These are phyloP conservation scores for Saccostrea echinata DNA, from an alignment of 1,140 invertebrate genomes.

Conservation along the genomic window DNA sequence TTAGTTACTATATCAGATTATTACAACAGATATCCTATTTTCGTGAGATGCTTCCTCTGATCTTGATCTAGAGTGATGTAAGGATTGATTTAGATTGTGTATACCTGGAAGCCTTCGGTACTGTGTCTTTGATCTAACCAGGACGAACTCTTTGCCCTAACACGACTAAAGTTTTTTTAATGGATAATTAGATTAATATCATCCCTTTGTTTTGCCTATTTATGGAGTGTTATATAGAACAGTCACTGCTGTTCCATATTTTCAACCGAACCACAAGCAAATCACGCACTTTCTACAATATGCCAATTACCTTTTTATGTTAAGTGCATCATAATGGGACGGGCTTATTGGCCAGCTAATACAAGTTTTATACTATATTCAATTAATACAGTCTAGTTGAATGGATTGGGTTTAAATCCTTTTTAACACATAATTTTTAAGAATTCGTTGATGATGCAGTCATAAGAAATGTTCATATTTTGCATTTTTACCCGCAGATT, in stretches of 20 bases:
- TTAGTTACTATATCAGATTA: not conserved
- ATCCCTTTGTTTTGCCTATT: not conserved
- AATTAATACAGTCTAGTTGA: too few relatives aligned
- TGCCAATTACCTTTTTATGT: not conserved
- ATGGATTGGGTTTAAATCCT: too few relatives aligned
- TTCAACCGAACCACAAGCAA: not conserved
- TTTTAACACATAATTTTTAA: too few relatives aligned
- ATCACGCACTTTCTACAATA: not conserved
- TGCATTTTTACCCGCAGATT: not conserved
- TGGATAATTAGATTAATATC: not conserved
- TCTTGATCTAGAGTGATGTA: not conserved
- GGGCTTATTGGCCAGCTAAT: too few relatives aligned
- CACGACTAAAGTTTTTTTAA: not conserved
- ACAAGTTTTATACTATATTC: too few relatives aligned
- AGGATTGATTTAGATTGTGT: not conserved
- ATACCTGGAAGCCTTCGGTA: not conserved
- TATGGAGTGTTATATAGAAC: not conserved
- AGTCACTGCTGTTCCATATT: not conserved
- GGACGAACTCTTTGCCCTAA: not conserved
- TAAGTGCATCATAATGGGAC: too few relatives aligned
- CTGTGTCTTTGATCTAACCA: not conserved
- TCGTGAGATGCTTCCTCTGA: slow-evolving; percentile 4
- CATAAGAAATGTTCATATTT: too few relatives aligned
- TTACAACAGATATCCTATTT: not conserved
- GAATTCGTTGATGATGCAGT: too few relatives aligned